Evolutionary conservation across 1,140 invertebrate species (phyloP), one percentile per base, ranked within the genome.

Genomic region (Calliopsis andreniformis): DNA sequence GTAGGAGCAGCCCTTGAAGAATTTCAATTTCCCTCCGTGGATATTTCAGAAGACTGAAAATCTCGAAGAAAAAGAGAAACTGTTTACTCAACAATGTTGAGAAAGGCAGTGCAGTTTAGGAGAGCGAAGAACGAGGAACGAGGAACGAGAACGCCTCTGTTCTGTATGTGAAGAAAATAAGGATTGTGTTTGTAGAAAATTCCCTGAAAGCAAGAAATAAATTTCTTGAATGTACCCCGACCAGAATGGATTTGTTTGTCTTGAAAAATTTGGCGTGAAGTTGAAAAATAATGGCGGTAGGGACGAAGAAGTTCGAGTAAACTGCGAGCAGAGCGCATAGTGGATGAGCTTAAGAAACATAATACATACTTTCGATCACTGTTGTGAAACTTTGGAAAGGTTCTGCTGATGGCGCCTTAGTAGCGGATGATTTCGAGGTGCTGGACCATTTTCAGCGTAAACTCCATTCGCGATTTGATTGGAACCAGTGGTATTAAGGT

Each of bases 161-260:
- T 35, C 16, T n/a, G 2, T 0, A 1, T 47, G 6, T 28, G 47
- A 43, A 1, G n/a, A 30, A 53, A 62, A 30, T 16, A 18, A 16
- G 2, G 25, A 53, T 53, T 51, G 32, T 63, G 23, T 51, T 23
- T 7, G 16, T 7, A n/a, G 30, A 0, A 18, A 23, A 43, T 58
- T 47, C 23, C 20, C 3, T 6, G 30, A 63, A 76, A 68, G 71
- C 63, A 69, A 61, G 56, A 69, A 68, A 69, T 58, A 53, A 68
- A 76, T 76, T 47, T 53, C 25, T 55, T 25, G 35, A 61, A 53
- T 47, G 23, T 43, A 39, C 23, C 16, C 42, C 42, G 49, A 47
- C 45, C 18, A 30, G 28, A 68, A 68, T 58, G 12, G n/a, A 45
- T 42, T 28, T 80, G 70, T 81, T 81, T 81, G 39, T 69, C n/a